A percentile compares a stretch with the other conserved stretches of the same genome.
Conservation (phyloP, 2,113 vertebrate species). For the Cyprinus carpio region DNA sequence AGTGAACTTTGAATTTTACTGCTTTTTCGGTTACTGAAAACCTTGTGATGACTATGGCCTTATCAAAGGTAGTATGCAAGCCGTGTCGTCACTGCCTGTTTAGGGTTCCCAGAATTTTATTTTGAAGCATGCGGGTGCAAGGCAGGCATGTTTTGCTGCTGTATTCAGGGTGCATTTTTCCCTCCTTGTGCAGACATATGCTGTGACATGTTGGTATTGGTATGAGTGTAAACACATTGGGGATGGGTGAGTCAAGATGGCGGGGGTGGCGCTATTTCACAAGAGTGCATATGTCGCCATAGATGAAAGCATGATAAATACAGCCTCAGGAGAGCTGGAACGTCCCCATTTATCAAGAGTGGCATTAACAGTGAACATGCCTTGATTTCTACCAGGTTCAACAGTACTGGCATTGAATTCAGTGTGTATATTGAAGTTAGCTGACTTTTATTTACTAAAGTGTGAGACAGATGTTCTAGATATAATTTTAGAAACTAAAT, state of each 20-base stretch:
- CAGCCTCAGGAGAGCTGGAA: constrained; percentile 21
- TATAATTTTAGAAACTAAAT: neutral
- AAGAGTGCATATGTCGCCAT: constrained; percentile 18
- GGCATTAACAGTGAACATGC: neutral
- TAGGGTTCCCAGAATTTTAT: constrained; percentile 45
- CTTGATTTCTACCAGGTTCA: constrained; percentile 7
- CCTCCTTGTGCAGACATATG: constrained; percentile 58
- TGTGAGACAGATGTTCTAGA: neutral
- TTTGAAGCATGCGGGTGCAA: constrained; percentile 34
- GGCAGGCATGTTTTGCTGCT: constrained; percentile 52
- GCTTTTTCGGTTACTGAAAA: neutral
- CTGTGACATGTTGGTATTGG: constrained; percentile 69
- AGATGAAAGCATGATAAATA: constrained; percentile 2
- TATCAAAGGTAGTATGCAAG: constrained; percentile 29
- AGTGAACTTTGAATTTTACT: constrained; percentile 30
- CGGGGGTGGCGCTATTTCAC: constrained; percentile 49
- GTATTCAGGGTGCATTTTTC: constrained; percentile 52
- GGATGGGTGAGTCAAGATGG: constrained; percentile 51
- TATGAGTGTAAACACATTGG: constrained; percentile 68
- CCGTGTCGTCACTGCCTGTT: neutral
- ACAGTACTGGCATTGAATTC: neutral
- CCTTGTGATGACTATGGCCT: neutral
- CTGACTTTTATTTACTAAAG: neutral
- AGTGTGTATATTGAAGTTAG: neutral
- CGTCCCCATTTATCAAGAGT: neutral